Evolutionary conservation across 2,888 invertebrate genomes (phyloP).

Genomic region (Noctua comes): DNA sequence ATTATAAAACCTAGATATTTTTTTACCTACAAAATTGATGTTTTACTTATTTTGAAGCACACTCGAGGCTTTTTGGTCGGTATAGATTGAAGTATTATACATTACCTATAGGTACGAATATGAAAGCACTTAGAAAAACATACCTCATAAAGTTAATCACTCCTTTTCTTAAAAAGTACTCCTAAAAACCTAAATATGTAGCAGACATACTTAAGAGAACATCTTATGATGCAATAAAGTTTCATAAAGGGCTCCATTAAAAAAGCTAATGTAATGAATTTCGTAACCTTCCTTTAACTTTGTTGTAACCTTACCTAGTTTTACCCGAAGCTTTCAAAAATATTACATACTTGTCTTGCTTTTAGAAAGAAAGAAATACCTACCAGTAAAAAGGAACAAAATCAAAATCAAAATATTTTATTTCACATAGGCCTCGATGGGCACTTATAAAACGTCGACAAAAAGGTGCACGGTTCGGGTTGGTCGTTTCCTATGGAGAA

Average conservation of each 20-base stretch:
- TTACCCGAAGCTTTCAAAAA: neutral
- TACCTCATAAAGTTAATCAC: constrained; percentile 10
- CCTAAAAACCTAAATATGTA: constrained; percentile 22
- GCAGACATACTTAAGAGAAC: constrained; percentile 14
- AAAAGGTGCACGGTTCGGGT: too few species aligned
- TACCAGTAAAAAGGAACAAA: neutral
- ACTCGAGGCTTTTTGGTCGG: neutral
- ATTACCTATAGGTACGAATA: neutral
- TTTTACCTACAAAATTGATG: neutral
- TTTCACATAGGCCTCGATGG: too few species aligned
- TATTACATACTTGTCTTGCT: too few species aligned
- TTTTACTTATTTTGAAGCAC: neutral
- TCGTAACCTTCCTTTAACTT: constrained; percentile 21
- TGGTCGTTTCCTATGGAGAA: too few species aligned
- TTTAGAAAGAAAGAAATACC: too few species aligned
- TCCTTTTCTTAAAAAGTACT: constrained; percentile 27
- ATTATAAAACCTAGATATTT: too few species aligned
- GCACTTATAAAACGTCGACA: too few species aligned
- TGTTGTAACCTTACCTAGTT: neutral
- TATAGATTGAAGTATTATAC: neutral
- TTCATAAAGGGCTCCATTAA: constrained; percentile 16
- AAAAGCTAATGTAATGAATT: constrained; percentile 35
- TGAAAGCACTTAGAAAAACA: constrained; percentile 13
- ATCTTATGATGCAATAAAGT: constrained; percentile 27
- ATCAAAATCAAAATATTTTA: too few species aligned